A percentile compares a stretch with the other conserved stretches of the same genome.
Conservation (phyloP, 2,113 vertebrate genomes). For the Dasyurus viverrinus region DNA sequence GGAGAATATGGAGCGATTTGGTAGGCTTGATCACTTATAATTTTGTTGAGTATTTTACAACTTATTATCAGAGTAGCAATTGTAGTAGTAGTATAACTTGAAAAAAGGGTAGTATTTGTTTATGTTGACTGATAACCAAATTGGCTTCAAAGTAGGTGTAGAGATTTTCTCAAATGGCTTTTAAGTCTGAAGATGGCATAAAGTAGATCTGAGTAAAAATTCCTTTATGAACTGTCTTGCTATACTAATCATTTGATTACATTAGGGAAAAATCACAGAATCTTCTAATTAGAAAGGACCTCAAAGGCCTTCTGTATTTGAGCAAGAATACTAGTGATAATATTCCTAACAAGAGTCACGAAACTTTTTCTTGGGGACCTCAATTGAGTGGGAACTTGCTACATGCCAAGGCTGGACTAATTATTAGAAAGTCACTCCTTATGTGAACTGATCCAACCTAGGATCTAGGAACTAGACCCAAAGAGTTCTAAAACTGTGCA, state of each 20-base stretch:
- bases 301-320: not conserved
- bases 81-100: not conserved
- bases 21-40: not conserved
- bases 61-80: not conserved
- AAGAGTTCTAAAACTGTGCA: too few species aligned
- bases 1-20: not conserved
- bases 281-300: not conserved
- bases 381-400: not conserved
- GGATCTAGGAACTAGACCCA: too few species aligned
- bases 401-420: not conserved
- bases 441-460: too few species aligned
- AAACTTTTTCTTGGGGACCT: not conserved
- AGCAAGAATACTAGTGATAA: not conserved
- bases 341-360: not conserved
- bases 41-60: not conserved
- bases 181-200: not conserved
- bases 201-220: not conserved
- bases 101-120: not conserved
- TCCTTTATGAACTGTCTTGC: not conserved
- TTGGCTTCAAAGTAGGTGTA: not conserved
- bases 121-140: not conserved
- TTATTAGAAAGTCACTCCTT: not conserved
- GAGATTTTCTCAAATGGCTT: not conserved
- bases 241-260: not conserved
- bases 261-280: not conserved